A percentile compares a stretch with the other conserved stretches of the same genome.
Evolutionary conservation across 2,888 invertebrate genomes (phyloP).

Genomic region (Oscheius sp.): DNA sequence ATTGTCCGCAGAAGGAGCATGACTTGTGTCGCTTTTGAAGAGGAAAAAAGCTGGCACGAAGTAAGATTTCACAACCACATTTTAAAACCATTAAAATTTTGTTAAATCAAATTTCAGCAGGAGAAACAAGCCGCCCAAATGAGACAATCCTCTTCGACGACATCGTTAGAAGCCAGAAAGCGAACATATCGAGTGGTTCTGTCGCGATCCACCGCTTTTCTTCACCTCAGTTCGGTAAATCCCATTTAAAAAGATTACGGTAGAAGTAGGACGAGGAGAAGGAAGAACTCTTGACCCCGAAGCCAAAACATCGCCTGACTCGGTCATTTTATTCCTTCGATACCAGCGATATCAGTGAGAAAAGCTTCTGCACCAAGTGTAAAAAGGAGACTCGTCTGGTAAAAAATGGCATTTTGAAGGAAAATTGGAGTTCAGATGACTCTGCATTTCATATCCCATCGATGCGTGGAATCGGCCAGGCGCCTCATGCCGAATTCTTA

Average conservation of each 20-base stretch:
- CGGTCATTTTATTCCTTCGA: conserved; percentile 37
- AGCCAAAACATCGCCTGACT: conserved; percentile 6
- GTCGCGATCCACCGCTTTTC: conserved; percentile 11
- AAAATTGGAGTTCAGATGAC: conserved; percentile 16
- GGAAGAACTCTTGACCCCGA: conserved; percentile 18
- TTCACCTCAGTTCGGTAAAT: background rate
- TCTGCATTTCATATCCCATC: conserved; percentile 34
- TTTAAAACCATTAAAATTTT: background rate
- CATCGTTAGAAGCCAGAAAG: conserved; percentile 13
- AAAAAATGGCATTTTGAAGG: background rate
- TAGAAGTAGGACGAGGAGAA: conserved; percentile 26
- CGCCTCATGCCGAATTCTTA: conserved; percentile 33
- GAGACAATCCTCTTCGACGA: background rate
- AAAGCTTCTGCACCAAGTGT: conserved; percentile 22
- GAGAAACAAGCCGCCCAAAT: background rate
- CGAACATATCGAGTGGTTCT: conserved; percentile 20
- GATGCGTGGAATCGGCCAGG: conserved; percentile 29
- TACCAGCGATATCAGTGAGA: conserved; percentile 31
- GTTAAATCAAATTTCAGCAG: background rate
- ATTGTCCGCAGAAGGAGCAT: conserved; percentile 34
- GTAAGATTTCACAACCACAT: background rate
- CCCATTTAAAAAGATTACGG: background rate
- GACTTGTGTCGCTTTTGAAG: conserved; percentile 32
- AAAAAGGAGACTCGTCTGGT: conserved; percentile 34
- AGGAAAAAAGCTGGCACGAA: conserved; percentile 26